Evolutionary conservation across 1,140 invertebrate species (phyloP).

Genomic region (Mizuhopecten yessoensis): DNA sequence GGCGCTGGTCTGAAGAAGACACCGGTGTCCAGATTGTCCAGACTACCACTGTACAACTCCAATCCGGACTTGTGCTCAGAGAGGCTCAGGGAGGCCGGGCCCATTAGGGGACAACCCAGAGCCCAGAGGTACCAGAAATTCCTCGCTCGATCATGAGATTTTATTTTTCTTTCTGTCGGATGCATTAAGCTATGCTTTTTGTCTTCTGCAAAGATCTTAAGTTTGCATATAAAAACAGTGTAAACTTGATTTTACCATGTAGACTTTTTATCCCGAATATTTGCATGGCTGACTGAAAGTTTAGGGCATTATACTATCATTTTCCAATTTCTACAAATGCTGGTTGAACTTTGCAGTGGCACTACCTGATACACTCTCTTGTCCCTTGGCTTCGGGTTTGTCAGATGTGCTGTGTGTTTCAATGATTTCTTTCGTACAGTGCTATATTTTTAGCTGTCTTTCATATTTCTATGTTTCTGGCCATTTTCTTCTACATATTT

Average conservation of each 20-base stretch:
- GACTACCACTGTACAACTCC: constrained; percentile 61
- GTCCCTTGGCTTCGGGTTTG: background rate
- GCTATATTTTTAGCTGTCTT: background rate
- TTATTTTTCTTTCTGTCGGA: background rate
- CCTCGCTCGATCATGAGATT: constrained; percentile 16
- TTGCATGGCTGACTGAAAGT: background rate
- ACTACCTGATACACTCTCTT: background rate
- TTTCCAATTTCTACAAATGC: constrained; percentile 29
- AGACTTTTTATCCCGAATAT: background rate
- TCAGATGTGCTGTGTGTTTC: background rate
- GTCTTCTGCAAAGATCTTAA: constrained; percentile 11
- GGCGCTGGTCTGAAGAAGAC: constrained; percentile 36
- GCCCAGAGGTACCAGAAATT: constrained; percentile 22
- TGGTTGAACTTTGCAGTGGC: background rate
- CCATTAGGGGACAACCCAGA: constrained; percentile 10
- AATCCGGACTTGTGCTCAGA: constrained; percentile 53
- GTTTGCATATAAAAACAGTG: background rate
- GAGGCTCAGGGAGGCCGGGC: constrained; percentile 38
- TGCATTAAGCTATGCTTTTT: constrained; percentile 7
- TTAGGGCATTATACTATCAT: constrained; percentile 30
- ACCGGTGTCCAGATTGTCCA: constrained; percentile 53
- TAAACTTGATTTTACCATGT: constrained; percentile 12
- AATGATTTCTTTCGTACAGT: background rate
- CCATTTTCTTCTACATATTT: background rate
- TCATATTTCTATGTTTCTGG: background rate